Base-by-base conservation (phyloP, 1,140 invertebrate genomes). In the Melanaphis sacchari region DNA sequence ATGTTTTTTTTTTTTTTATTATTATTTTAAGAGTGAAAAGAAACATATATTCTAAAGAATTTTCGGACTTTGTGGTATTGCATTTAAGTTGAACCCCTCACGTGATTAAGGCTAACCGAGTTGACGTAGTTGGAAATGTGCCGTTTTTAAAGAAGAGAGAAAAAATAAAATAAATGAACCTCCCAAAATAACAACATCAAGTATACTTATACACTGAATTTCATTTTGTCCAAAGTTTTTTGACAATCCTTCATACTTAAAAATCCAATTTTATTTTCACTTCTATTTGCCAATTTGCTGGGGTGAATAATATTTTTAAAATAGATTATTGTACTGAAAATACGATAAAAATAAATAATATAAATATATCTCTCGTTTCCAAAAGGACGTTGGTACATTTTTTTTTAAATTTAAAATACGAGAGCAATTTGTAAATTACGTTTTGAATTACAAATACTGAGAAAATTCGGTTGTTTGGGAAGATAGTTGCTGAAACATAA, bases 101-200 rank as follows among this genome's bases (percentile, higher is more conserved):
- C 81, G 81, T 40, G 81, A 84, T 84, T 84, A 40, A 84, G 36
- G 22, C 40, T 84, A 22, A 81, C 76, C 18, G 81, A 84, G 36
- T 40, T 84, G 36, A 40, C 22, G 22, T 38, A 21, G 38, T 40
- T 24, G 81, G 38, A 84, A 84, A 84, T 84, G 81, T 24, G 36
- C 21, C n/a, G 81, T 36, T 24, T 21, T 24, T 40, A 21, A 1
- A 9, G 38, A 38, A 84, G 81, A 38, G 36, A 38, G 8, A 38
- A 81, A 81, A 81, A 81, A 81, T 81, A 81, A 81, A 81, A 81
- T 81, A 84, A 41, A 84, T 21, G 81, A 84, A 84, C 36, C 36
- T 40, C 22, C 36, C 22, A 38, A 41, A 84, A 40, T 84, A 84
- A 84, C 81, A 84, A 84, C 36, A 38, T 36, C 36, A 84, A 84